Evolutionary conservation across 2,888 invertebrate genomes (phyloP).

Genomic region (Zhengitettix transpicula): DNA sequence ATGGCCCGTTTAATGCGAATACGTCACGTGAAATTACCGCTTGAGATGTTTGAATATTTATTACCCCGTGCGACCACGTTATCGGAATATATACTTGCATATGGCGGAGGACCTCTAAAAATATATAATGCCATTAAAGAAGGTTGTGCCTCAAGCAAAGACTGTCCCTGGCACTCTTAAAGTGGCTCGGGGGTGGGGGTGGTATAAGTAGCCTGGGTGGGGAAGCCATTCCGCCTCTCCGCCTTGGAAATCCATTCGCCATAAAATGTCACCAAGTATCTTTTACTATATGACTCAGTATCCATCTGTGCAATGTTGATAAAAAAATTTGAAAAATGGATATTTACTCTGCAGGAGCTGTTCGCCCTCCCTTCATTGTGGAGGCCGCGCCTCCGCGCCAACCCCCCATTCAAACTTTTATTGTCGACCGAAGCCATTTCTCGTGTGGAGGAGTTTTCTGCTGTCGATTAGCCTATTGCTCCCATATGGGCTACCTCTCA

Average conservation of each 20-base stretch:
- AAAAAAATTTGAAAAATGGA: background rate
- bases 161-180: background rate
- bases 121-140: background rate
- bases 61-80: background rate
- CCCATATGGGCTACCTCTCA: no score
- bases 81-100: background rate
- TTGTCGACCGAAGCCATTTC: background rate
- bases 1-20: background rate
- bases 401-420: background rate
- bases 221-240: background rate
- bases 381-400: background rate
- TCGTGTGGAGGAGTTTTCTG: no score
- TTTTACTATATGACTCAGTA: background rate
- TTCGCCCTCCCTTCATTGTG: background rate
- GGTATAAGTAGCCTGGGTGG: background rate
- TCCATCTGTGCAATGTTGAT: background rate
- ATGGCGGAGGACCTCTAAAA: background rate
- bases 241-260: background rate
- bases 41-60: background rate
- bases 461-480: no score
- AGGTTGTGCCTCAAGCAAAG: background rate
- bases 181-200: background rate
- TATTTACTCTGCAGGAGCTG: background rate
- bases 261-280: background rate
- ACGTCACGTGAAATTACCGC: background rate